These are phyloP conservation scores for Ashinkailepas kermadecensis DNA, from an alignment of 2,888 invertebrate genomes.

Conservation along the genomic window DNA sequence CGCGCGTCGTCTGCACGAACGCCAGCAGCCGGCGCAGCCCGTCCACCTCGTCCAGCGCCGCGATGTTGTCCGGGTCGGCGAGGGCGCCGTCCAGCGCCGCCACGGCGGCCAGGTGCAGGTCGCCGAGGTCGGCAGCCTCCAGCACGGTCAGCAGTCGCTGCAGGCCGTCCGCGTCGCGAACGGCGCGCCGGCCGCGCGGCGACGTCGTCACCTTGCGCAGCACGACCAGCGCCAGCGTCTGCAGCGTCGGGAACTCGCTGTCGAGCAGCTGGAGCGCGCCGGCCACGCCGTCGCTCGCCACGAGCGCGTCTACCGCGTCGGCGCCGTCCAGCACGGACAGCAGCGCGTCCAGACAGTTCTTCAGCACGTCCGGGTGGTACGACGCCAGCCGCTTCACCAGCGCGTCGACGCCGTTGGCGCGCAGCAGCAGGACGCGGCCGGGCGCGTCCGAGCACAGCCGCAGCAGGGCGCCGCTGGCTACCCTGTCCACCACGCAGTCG, in stretches of 20 bases:
- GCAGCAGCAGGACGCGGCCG: not conserved
- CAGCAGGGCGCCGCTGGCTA: not conserved
- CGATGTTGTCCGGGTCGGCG: not conserved
- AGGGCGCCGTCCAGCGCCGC: not conserved
- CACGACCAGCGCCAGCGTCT: not conserved
- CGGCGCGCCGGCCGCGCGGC: not conserved
- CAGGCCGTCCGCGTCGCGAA: not conserved
- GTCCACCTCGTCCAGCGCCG: not conserved
- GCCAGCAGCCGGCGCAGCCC: not conserved
- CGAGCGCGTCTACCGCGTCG: not conserved
- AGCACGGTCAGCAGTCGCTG: not conserved
- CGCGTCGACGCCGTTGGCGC: not conserved
- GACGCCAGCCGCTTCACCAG: not conserved
- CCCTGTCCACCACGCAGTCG: conserved; percentile 9
- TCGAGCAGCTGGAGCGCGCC: not conserved
- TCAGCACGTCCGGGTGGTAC: conserved; percentile 2
- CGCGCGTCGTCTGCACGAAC: not conserved
- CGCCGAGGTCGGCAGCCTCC: not conserved
- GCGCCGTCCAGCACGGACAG: not conserved
- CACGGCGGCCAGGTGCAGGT: not conserved
- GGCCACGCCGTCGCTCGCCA: not conserved
- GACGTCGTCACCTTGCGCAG: not conserved
- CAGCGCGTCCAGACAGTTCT: conserved; percentile 4
- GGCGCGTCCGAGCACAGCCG: not conserved
- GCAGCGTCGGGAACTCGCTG: not conserved